These are phyloP conservation scores for Ectobius pallidus DNA, from an alignment of 2,888 invertebrate species.

Conservation along the genomic window DNA sequence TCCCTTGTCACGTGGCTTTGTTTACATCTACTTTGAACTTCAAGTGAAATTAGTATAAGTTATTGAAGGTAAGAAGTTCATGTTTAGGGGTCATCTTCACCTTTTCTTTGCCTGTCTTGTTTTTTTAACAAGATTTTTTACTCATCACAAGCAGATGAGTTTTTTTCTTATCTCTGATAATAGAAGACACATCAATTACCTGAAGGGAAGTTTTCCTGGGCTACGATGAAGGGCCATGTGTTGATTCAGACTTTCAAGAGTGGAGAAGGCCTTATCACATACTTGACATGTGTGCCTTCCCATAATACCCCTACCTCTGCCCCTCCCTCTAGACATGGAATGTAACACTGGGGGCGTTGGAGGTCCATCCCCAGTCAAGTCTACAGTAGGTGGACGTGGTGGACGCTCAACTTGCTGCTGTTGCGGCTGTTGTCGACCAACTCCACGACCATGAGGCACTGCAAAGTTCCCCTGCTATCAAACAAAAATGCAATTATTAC, in stretches of 20 bases:
- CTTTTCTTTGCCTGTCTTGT: too few relatives aligned
- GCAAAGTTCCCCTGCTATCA: conserved; percentile 49
- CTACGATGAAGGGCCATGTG: conserved; percentile 58
- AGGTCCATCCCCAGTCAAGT: conserved; percentile 51
- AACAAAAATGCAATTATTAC: too few relatives aligned
- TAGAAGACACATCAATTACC: too few relatives aligned
- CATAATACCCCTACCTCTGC: conserved; percentile 45
- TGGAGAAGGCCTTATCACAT: conserved; percentile 59
- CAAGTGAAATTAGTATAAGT: too few relatives aligned
- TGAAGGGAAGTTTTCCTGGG: conserved; percentile 56
- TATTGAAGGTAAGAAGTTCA: too few relatives aligned
- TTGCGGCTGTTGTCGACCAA: conserved; percentile 46
- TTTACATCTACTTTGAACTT: too few relatives aligned
- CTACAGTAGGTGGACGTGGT: conserved; percentile 57
- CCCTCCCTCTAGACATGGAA: conserved; percentile 53
- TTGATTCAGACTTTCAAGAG: conserved; percentile 56
- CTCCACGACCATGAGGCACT: conserved; percentile 53
- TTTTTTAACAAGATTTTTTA: too few relatives aligned
- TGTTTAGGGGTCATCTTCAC: too few relatives aligned
- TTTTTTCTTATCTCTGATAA: too few relatives aligned
- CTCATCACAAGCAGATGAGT: too few relatives aligned
- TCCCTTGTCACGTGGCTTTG: too few relatives aligned
- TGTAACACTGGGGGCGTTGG: conserved; percentile 44
- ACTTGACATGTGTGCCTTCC: conserved; percentile 50
- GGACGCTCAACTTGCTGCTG: conserved; percentile 55